Base-by-base conservation (phyloP, 2,888 invertebrate genomes). In the Euphydryas editha region DNA sequence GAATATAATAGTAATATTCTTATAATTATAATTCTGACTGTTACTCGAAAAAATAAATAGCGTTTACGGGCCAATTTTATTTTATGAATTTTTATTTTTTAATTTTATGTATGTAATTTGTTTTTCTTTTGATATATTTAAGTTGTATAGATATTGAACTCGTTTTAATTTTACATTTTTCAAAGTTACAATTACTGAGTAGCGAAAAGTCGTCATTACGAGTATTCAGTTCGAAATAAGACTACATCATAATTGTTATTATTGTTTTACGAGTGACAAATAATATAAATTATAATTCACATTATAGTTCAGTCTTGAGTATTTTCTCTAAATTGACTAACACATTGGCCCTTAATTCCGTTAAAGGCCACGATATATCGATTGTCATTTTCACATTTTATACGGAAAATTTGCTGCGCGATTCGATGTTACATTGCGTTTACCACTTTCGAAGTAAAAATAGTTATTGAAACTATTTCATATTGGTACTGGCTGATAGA, bases 291-390 rank as follows among this genome's bases (percentile, higher is more conserved):
- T 65, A 70, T 71, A 70, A 69, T 69, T 72, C 78, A 78, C 81
- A 84, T 81, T 76, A 85, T 86, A 80, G 75, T 84, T 90, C 90
- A 90, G 91, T 91, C 91, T 91, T 91, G 79, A 85, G 80, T 85
- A 84, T 84, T 83, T 84, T 79, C 75, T 78, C 83, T 89, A 89
- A 90, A 90, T 90, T 89, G 90, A 90, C 90, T 84, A 85, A 83
- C 83, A 77, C 77, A 82, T 84, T 82, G 83, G 85, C 81, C 78
- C 77, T 68, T 69, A 65, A 70, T 71, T 73, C 70, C 70, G 68
- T 66, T 68, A 71, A 67, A 65, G 64, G 70, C 68, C 68, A 69
- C 69, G 42, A 58, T 59, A 65, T 65, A 56, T 47, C 55, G 55
- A 55, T 55, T 44, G 57, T 51, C 42, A 58, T 61, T 58, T 42